Evolutionary conservation across 2,113 vertebrate species (phyloP).

Genomic region (Ceratotherium simum): DNA sequence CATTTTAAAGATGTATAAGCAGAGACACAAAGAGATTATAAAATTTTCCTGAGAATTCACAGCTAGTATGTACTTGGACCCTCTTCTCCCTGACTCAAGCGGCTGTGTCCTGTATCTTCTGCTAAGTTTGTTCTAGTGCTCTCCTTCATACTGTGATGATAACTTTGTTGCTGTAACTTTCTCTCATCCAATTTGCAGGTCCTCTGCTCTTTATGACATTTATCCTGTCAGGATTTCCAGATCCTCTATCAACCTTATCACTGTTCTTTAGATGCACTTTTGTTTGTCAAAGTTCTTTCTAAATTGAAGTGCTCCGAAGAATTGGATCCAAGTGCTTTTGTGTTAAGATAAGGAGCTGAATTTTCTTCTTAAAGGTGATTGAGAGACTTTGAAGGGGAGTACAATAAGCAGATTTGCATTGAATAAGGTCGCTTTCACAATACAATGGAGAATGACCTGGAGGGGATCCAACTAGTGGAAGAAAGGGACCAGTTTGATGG

Average conservation of each 20-base stretch:
- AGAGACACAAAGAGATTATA: background rate
- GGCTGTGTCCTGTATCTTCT: fast-evolving
- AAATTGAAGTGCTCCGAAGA: conserved; percentile 17
- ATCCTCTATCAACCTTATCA: background rate
- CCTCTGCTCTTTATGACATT: background rate
- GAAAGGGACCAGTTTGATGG: background rate
- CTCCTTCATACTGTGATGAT: fast-evolving
- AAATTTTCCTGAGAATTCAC: no score
- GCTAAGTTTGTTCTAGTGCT: fast-evolving
- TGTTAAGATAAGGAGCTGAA: conserved; percentile 35
- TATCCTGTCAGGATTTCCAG: background rate
- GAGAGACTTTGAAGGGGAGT: background rate
- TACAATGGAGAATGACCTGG: background rate
- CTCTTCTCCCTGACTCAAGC: background rate
- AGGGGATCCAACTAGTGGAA: background rate
- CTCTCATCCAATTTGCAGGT: no score
- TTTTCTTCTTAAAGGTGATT: conserved; percentile 37
- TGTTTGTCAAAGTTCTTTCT: background rate
- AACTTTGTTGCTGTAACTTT: no score
- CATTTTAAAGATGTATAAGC: background rate
- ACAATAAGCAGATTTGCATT: background rate
- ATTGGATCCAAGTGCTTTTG: conserved; percentile 11
- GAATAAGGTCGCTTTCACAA: background rate
- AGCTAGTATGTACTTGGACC: fast-evolving
- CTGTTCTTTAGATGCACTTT: background rate